Evolutionary conservation across 2,113 vertebrate species (phyloP).

Genomic region (Microcebus tavaratra): DNA sequence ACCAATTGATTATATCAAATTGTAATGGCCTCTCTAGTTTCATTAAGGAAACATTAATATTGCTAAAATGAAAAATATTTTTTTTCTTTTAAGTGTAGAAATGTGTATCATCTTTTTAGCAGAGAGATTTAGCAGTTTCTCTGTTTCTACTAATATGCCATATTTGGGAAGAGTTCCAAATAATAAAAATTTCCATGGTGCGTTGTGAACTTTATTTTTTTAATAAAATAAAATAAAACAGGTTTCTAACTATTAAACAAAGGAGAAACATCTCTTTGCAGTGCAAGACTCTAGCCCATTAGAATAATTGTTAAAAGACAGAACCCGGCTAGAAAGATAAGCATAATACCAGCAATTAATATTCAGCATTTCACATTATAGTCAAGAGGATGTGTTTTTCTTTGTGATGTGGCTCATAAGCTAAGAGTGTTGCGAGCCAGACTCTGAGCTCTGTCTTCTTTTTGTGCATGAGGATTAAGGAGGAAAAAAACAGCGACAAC

Average conservation of each 20-base stretch:
- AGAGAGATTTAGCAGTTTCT: background rate
- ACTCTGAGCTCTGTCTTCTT: conserved; percentile 23
- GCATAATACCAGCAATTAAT: conserved; percentile 66
- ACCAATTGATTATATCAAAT: conserved; percentile 72
- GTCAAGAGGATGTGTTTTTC: conserved; percentile 66
- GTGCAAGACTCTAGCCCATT: conserved; percentile 32
- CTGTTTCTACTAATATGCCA: background rate
- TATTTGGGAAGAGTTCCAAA: conserved; percentile 52
- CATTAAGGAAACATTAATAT: conserved; percentile 75
- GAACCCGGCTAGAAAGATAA: conserved; percentile 63
- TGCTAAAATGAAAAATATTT: conserved; percentile 57
- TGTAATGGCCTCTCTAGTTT: conserved; percentile 74
- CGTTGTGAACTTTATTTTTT: conserved; percentile 48
- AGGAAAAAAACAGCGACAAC: background rate
- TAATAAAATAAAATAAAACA: conserved; percentile 42
- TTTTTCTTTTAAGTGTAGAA: conserved; percentile 42
- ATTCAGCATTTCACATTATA: conserved; percentile 61
- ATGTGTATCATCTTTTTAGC: conserved; percentile 18
- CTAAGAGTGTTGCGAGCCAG: background rate
- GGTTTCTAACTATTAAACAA: conserved; percentile 68
- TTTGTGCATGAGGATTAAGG: conserved; percentile 63
- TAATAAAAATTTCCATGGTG: conserved; percentile 59
- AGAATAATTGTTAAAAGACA: conserved; percentile 62
- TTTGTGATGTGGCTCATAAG: conserved; percentile 68
- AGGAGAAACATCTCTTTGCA: conserved; percentile 36